Conservation (phyloP, 2,888 invertebrate species). For the Carpatolechia fugitivella region DNA sequence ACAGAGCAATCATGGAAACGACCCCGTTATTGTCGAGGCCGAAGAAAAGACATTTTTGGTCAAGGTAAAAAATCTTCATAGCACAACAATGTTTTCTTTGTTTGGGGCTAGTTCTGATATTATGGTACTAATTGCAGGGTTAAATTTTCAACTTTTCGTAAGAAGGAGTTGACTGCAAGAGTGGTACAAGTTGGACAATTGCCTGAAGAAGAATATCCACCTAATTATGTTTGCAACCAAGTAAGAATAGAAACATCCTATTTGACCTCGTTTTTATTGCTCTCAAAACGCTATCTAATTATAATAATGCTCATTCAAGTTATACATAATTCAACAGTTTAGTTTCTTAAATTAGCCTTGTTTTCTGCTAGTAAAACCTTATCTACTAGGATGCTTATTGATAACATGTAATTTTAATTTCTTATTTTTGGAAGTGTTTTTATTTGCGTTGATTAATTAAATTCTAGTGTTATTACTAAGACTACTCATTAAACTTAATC, state of each 20-base stretch:
- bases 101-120: conserved; percentile 24
- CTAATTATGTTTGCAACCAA: conserved; percentile 98
- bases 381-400: no score
- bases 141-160: conserved; percentile 86
- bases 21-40: conserved; percentile 64
- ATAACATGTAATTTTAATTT: no score
- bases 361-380: not conserved
- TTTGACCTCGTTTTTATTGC: conserved; percentile 6
- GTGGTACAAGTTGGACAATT: conserved; percentile 88
- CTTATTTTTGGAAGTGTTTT: no score
- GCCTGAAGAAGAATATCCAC: conserved; percentile 91
- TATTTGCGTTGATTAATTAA: no score
- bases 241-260: conserved; percentile 40
- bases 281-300: conserved; percentile 1
- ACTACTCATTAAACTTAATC: no score
- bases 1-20: conserved; percentile 54
- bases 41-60: conserved; percentile 67
- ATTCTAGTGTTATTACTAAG: no score
- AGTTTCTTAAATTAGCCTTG: not conserved
- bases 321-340: not conserved
- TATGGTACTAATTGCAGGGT: conserved; percentile 78
- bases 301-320: not conserved
- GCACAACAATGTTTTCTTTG: conserved; percentile 32
- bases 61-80: conserved; percentile 52
- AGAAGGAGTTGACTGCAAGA: conserved; percentile 86